A percentile compares a stretch with the other conserved stretches of the same genome.
phyloP scores from a whole-genome alignment of 2,888 invertebrate genomes.

The Amiota mariae region DNA sequence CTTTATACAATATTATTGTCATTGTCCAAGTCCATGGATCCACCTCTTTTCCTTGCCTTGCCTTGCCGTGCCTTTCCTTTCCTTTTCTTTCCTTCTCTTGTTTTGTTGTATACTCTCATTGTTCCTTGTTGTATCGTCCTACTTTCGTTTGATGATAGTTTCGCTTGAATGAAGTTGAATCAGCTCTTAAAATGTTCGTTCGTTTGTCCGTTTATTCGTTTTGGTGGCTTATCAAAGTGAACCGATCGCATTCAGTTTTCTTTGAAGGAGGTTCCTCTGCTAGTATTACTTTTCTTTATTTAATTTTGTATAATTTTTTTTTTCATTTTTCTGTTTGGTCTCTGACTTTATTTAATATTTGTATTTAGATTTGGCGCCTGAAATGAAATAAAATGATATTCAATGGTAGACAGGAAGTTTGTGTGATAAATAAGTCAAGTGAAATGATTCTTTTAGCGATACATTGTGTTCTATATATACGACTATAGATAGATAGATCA shows the following conservation, averaged over 20 bases:
- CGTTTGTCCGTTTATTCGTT: too few relatives aligned
- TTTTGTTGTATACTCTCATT: background rate
- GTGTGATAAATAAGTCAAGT: constrained; percentile 1
- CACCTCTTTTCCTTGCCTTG: too few relatives aligned
- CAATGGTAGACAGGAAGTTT: constrained; percentile 9
- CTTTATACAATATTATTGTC: constrained; percentile 17
- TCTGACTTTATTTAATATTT: constrained; percentile 43
- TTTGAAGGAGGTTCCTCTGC: constrained; percentile 49
- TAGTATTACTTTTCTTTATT: constrained; percentile 42
- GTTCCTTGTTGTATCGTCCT: constrained; percentile 9
- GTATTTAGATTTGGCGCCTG: constrained; percentile 56
- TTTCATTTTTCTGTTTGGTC: constrained; percentile 17
- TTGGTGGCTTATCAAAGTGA: constrained; percentile 26
- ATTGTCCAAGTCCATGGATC: too few relatives aligned
- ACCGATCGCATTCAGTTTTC: constrained; percentile 54
- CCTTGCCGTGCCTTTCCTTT: too few relatives aligned
- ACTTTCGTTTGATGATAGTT: constrained; percentile 55
- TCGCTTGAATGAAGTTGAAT: constrained; percentile 60
- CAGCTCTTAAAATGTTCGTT: constrained; percentile 35
- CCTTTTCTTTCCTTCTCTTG: constrained; percentile 30
- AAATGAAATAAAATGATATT: background rate
- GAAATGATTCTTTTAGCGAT: background rate
- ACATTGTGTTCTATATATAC: too few relatives aligned
- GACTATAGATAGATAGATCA: too few relatives aligned
- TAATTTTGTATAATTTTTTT: constrained; percentile 23